Base-by-base conservation (phyloP, 2,797 vertebrate genomes). In the Mormyrus proboscirostris region DNA sequence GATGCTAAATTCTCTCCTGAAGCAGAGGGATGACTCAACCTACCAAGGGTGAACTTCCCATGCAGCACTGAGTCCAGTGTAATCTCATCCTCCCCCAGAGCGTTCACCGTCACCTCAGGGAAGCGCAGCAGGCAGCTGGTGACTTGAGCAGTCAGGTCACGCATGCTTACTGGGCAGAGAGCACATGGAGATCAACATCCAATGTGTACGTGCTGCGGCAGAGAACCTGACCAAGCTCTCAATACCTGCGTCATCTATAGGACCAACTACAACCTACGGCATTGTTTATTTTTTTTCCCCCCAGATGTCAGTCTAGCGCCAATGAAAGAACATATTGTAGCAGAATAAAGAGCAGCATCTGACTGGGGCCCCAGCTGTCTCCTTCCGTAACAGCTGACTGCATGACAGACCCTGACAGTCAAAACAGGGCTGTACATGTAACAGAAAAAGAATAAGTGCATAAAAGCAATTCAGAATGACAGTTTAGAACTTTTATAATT, bases 81-180 rank as follows among this genome's bases (percentile, higher is more conserved):
- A 92, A 95, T 96, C 89, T 97, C 98, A 94, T 97, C 97, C 92
- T 99, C 97, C 22, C 95, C 96, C 69, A 99, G 96, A 53, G 97
- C 98, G 8, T 98, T 95, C 89, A 97, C n/a, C n/a, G 98, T 99
- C 90, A 97, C 98, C 90, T 96, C 95, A 62, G 98, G 97, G 93
- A 99, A 99, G 2, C 94, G 96, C 94, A 98, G 96, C 92, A 99
- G 95, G 92, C 95, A 95, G 95, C 98, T 98, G 62, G 97, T 98
- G 94, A 98, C 97, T 91, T 97, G 97, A 65, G 98, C 97, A 3
- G 94, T 94, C 92, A 98, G 94, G 92, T 98, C 96, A 94, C 94
- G 94, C 98, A 99, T 99, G 90, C 91, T 96, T 85, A 14, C 62
- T 86, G 55, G 2, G 4, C 57, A 87, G 84, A 87, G 86, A 84